These are phyloP conservation scores for Stenurella melanura DNA, from an alignment of 2,888 invertebrate genomes.

Conservation along the genomic window DNA sequence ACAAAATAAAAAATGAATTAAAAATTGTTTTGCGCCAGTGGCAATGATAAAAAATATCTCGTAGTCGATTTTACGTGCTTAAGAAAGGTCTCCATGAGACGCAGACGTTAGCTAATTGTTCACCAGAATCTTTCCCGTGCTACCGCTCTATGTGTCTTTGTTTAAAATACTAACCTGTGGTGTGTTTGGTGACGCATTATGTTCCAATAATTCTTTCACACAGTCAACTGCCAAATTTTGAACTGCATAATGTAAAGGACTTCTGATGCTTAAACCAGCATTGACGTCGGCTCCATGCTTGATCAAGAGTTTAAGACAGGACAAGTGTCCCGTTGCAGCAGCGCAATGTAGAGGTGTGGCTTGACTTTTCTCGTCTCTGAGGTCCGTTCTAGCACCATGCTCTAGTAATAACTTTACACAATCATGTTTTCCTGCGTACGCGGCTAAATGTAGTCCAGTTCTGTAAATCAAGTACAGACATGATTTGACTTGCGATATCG, in stretches of 20 bases:
- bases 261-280: conserved; percentile 80
- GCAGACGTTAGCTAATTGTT: no score
- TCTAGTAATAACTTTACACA: conserved; percentile 83
- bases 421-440: conserved; percentile 83
- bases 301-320: conserved; percentile 80
- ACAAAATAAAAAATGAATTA: no score
- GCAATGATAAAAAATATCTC: no score
- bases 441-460: conserved; percentile 86
- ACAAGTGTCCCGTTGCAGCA: conserved; percentile 79
- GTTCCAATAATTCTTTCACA: conserved; percentile 82
- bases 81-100: no score
- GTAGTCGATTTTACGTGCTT: no score
- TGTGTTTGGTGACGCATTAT: conserved; percentile 88
- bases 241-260: conserved; percentile 90
- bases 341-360: conserved; percentile 88
- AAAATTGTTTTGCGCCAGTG: no score
- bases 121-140: no score
- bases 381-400: conserved; percentile 79
- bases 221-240: conserved; percentile 85
- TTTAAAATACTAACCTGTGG: conserved; percentile 78
- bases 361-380: conserved; percentile 82
- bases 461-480: conserved; percentile 65
- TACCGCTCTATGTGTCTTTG: no score
- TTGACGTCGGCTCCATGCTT: conserved; percentile 87
- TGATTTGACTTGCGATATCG: no score